Evolutionary conservation across 2,113 vertebrate species (phyloP).

Genomic region (Gallinago paraguaiae): DNA sequence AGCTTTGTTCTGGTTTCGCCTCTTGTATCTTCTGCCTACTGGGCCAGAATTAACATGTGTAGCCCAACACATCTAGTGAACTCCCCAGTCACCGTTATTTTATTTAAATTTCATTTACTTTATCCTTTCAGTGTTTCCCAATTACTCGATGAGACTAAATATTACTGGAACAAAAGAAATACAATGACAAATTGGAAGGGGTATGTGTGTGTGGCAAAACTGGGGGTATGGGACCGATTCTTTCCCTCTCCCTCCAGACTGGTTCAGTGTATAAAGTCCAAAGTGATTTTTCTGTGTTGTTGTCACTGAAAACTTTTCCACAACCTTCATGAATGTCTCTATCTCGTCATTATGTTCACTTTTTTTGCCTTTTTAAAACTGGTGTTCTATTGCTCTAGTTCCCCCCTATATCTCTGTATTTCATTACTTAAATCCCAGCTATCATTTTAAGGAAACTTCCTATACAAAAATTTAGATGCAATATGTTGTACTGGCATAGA

Average conservation of each 20-base stretch:
- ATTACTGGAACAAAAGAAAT: not conserved
- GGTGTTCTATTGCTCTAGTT: not conserved
- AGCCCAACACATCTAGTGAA: not conserved
- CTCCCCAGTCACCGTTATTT: not conserved
- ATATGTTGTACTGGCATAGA: not conserved
- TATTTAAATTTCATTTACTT: not conserved
- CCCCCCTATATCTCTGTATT: not conserved
- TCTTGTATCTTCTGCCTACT: not conserved
- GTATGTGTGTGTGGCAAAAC: not conserved
- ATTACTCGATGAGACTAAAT: not conserved
- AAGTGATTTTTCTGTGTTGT: not conserved
- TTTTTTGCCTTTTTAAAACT: not conserved
- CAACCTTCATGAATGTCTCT: not conserved
- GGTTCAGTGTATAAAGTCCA: not conserved
- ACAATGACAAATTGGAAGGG: not conserved
- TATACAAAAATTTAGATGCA: not conserved
- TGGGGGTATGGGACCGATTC: not conserved
- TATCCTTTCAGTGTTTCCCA: not conserved
- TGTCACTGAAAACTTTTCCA: not conserved
- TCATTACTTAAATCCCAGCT: not conserved
- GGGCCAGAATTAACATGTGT: not conserved
- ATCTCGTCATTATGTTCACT: not conserved
- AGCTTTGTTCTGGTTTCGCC: conserved; percentile 12
- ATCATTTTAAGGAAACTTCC: not conserved
- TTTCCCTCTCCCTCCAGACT: not conserved